Conservation (phyloP, 2,113 vertebrate species). For the Etheostoma cragini region DNA sequence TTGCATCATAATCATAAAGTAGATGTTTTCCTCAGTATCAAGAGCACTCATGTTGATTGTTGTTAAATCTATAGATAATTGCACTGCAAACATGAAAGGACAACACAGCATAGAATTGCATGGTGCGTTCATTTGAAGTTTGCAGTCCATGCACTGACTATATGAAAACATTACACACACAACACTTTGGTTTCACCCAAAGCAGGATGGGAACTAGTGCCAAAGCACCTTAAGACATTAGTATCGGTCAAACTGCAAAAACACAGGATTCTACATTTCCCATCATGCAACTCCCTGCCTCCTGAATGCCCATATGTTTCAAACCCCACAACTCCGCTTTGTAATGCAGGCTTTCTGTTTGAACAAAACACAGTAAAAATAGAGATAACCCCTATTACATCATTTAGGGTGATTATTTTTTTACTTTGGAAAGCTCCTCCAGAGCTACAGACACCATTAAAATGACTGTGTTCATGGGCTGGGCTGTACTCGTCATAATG, state of each 20-base stretch:
- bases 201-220: neutral
- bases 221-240: neutral
- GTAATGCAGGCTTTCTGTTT: neutral
- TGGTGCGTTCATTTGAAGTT: too few relatives aligned
- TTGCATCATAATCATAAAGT: too few relatives aligned
- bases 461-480: neutral
- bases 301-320: neutral
- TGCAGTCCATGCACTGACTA: too few relatives aligned
- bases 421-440: neutral
- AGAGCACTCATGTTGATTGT: too few relatives aligned
- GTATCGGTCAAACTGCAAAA: neutral
- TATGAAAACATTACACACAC: too few relatives aligned
- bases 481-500: neutral
- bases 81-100: too few relatives aligned
- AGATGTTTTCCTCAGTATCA: too few relatives aligned
- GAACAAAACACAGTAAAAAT: too few relatives aligned
- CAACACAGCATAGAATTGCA: too few relatives aligned
- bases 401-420: neutral
- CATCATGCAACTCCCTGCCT: neutral
- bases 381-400: neutral
- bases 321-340: neutral
- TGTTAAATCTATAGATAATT: too few relatives aligned
- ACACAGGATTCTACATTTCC: neutral
- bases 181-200: neutral
- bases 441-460: neutral